Evolutionary conservation across 2,797 vertebrate species (phyloP).

Genomic region (Acrossocheilus wenchowensis): DNA sequence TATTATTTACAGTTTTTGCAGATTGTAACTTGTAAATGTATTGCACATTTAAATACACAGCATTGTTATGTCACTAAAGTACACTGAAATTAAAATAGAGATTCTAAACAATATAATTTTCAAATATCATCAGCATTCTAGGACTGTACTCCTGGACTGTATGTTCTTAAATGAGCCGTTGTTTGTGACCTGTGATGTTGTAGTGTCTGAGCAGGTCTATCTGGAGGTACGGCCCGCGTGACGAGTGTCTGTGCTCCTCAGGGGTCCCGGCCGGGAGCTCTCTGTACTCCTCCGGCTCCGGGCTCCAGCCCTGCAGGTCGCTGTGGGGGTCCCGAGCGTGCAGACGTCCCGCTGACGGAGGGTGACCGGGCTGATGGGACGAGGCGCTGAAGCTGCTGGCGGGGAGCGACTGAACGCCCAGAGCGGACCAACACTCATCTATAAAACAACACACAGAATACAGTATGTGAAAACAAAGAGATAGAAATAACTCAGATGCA

Average conservation of each 20-base stretch:
- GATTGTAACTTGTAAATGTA: background rate
- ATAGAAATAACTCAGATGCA: background rate
- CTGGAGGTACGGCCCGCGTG: conserved; percentile 77
- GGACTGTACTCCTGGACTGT: background rate
- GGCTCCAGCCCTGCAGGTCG: conserved; percentile 82
- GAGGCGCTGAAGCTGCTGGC: conserved; percentile 77
- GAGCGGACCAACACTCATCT: conserved; percentile 85
- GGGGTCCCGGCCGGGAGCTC: conserved; percentile 69
- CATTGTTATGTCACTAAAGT: background rate
- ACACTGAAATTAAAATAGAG: background rate
- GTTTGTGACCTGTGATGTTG: conserved; percentile 85
- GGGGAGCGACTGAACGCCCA: conserved; percentile 79
- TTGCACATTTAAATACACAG: background rate
- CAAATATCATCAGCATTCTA: background rate
- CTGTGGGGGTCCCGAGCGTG: conserved; percentile 59
- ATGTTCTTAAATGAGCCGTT: background rate
- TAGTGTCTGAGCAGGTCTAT: conserved; percentile 78
- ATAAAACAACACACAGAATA: conserved; percentile 26
- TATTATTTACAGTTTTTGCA: background rate
- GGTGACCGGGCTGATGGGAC: conserved; percentile 72
- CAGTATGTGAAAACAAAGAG: background rate
- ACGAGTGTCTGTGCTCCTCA: conserved; percentile 62
- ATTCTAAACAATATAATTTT: background rate
- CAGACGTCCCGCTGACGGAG: conserved; percentile 72
- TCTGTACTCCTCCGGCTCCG: conserved; percentile 71